Evolutionary conservation across 2,888 invertebrate genomes (phyloP).

Genomic region (Andrena fulva): DNA sequence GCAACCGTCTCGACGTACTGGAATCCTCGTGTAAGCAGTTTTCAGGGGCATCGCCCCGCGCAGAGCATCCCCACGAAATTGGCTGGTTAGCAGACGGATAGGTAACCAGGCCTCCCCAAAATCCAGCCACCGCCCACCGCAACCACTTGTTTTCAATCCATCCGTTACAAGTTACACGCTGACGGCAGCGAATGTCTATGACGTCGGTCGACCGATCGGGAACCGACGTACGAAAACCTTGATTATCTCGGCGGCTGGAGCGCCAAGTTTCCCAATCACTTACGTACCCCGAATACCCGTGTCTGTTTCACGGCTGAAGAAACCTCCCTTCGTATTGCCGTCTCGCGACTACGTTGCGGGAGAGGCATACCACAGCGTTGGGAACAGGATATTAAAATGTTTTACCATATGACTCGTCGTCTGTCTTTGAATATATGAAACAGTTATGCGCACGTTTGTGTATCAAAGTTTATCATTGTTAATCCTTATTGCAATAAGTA

Average conservation of each 20-base stretch:
- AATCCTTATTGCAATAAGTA: too few relatives aligned
- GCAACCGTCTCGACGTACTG: neutral
- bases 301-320: conserved; percentile 65
- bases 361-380: neutral
- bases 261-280: conserved; percentile 78
- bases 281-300: conserved; percentile 77
- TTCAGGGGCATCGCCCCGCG: neutral
- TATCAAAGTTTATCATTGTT: too few relatives aligned
- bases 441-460: too few relatives aligned
- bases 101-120: conserved; percentile 7
- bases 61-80: conserved; percentile 27
- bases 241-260: conserved; percentile 76
- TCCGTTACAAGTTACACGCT: conserved; percentile 56
- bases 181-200: conserved; percentile 53
- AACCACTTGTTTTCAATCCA: conserved; percentile 52
- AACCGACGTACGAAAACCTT: conserved; percentile 66
- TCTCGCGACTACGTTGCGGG: conserved; percentile 13
- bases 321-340: conserved; percentile 50
- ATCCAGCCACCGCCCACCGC: conserved; percentile 26
- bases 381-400: too few relatives aligned
- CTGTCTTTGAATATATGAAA: too few relatives aligned
- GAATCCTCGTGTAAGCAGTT: conserved; percentile 11
- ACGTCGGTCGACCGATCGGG: conserved; percentile 49
- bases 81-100: conserved; percentile 36
- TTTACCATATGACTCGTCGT: too few relatives aligned